A percentile compares a stretch with the other conserved stretches of the same genome.
These are phyloP conservation scores for Leucozona laternaria DNA, from an alignment of 2,888 invertebrate genomes.

Conservation along the genomic window DNA sequence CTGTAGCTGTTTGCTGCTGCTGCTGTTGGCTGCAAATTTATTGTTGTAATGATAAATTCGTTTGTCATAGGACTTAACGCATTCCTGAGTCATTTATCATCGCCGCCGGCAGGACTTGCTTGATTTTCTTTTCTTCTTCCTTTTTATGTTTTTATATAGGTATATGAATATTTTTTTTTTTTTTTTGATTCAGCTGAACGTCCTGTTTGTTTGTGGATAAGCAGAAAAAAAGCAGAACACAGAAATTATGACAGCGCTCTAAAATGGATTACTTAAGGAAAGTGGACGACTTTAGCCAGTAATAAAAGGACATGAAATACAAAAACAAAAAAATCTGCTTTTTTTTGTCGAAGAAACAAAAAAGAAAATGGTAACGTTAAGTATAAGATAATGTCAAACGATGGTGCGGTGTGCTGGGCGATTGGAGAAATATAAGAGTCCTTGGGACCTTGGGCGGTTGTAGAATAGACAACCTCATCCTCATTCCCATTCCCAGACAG, in stretches of 20 bases:
- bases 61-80: constrained; percentile 76
- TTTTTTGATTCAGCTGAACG: constrained; percentile 49
- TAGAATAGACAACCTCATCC: neutral
- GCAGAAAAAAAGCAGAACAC: constrained; percentile 53
- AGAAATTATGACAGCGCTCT: constrained; percentile 75
- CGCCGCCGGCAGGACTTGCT: constrained; percentile 73
- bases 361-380: constrained; percentile 62
- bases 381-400: constrained; percentile 71
- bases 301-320: constrained; percentile 30
- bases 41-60: constrained; percentile 76
- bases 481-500: neutral
- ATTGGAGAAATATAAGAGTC: constrained; percentile 44
- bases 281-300: constrained; percentile 71
- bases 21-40: constrained; percentile 71
- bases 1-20: constrained; percentile 39
- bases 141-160: constrained; percentile 15
- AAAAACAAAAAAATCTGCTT: constrained; percentile 27
- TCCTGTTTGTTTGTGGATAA: constrained; percentile 71
- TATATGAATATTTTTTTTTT: constrained; percentile 14
- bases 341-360: constrained; percentile 22
- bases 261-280: constrained; percentile 76
- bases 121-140: constrained; percentile 48
- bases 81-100: constrained; percentile 76
- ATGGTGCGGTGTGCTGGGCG: constrained; percentile 43
- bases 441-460: constrained; percentile 41